phyloP scores from a whole-genome alignment of 2,113 vertebrate species.

The Prolemur simus region DNA sequence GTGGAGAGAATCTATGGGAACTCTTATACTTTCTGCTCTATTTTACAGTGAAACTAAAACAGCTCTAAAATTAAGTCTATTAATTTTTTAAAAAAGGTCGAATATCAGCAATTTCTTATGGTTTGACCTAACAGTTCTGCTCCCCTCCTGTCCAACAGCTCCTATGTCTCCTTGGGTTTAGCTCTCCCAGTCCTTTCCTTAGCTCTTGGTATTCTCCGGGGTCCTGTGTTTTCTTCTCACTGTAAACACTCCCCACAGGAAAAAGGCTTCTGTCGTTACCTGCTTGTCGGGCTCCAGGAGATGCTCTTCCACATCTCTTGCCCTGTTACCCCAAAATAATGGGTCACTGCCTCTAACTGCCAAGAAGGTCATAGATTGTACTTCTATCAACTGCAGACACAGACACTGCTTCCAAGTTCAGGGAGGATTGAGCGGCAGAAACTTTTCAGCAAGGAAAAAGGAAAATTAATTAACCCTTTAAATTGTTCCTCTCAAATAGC shows the following conservation, averaged over 20 bases:
- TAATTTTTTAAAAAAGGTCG: neutral
- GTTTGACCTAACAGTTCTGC: neutral
- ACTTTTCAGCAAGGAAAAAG: neutral
- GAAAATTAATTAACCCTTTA: neutral
- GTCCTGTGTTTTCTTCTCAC: neutral
- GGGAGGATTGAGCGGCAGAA: neutral
- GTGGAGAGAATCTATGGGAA: neutral
- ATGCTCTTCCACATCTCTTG: neutral
- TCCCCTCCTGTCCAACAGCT: neutral
- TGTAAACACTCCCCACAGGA: neutral
- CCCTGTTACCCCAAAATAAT: neutral
- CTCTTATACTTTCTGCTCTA: neutral
- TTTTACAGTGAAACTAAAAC: neutral
- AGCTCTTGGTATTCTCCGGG: neutral
- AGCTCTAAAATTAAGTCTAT: neutral
- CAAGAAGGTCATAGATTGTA: neutral
- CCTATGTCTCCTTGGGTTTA: neutral
- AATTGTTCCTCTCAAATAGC: neutral
- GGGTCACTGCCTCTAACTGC: neutral
- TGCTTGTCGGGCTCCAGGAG: neutral
- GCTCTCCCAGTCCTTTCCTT: neutral
- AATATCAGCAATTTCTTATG: neutral
- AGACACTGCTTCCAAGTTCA: neutral
- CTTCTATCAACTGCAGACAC: neutral
- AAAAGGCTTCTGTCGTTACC: neutral